Percentiles rank a stretch among this genome's conserved stretches.
phyloP scores from a whole-genome alignment of 2,113 vertebrate genomes.

The Ramphastos sulfuratus region DNA sequence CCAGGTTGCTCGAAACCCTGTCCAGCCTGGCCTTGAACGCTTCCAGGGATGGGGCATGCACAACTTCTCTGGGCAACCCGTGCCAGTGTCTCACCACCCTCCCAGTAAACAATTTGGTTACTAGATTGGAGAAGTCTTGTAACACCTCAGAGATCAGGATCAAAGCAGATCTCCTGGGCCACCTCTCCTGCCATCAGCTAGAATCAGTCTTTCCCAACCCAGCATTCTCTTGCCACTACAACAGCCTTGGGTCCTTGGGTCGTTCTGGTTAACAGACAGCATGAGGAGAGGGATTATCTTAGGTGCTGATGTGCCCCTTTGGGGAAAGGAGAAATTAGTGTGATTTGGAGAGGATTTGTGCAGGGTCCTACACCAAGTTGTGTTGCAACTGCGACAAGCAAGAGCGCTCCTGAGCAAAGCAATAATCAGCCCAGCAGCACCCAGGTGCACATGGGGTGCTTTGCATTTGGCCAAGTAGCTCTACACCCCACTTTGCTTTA shows the following conservation, averaged over 20 bases:
- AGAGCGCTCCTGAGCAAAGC: neutral
- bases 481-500: neutral
- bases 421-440: neutral
- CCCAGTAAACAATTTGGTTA: neutral
- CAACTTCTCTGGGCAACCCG: neutral
- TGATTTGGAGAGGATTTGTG: neutral
- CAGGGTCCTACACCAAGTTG: neutral
- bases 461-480: neutral
- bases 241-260: neutral
- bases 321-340: neutral
- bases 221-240: neutral
- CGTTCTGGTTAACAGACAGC: neutral
- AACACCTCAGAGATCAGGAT: neutral
- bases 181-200: neutral
- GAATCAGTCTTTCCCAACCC: neutral
- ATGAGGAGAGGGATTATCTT: neutral
- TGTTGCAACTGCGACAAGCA: accelerated
- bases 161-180: neutral
- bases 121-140: neutral
- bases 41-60: neutral
- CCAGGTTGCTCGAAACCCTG: neutral
- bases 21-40: neutral
- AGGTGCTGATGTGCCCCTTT: neutral
- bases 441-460: neutral
- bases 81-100: neutral